Conservation (phyloP, 1,140 invertebrate species). For the Stegodyphus dumicola region DNA sequence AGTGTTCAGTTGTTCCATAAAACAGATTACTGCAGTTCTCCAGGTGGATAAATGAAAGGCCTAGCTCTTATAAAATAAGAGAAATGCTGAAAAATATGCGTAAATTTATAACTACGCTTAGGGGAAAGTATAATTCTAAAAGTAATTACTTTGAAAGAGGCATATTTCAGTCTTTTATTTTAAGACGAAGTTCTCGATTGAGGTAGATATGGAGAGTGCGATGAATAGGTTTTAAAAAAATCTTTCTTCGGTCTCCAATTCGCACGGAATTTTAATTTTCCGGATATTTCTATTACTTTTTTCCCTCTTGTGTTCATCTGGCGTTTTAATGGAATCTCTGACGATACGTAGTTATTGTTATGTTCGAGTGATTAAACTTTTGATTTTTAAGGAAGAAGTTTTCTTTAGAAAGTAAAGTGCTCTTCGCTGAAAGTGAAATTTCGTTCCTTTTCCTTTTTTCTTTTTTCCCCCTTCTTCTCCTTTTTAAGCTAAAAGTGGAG, state of each 20-base stretch:
- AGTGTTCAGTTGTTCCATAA: no score
- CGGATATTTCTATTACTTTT: slow-evolving; percentile 22
- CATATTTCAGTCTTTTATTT: slow-evolving; percentile 1
- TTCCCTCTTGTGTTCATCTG: slow-evolving; percentile 1
- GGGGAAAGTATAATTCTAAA: background rate
- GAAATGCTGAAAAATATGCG: no score
- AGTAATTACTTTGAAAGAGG: background rate
- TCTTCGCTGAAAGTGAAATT: background rate
- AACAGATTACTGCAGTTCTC: no score
- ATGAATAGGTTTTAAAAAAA: background rate
- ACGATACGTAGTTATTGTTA: no score
- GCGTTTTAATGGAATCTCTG: background rate
- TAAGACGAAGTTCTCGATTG: background rate
- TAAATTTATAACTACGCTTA: background rate
- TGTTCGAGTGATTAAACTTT: slow-evolving; percentile 6
- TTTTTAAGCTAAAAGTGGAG: no score
- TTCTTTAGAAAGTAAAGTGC: slow-evolving; percentile 27
- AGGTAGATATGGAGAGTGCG: background rate
- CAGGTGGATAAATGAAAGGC: no score
- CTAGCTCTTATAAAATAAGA: no score
- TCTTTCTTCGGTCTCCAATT: background rate
- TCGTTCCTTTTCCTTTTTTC: no score
- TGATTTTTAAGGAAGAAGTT: slow-evolving; percentile 3
- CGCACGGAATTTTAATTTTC: slow-evolving; percentile 15
- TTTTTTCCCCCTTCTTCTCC: no score